phyloP scores from a whole-genome alignment of 2,888 invertebrate species.

The Drosophila monieri region DNA sequence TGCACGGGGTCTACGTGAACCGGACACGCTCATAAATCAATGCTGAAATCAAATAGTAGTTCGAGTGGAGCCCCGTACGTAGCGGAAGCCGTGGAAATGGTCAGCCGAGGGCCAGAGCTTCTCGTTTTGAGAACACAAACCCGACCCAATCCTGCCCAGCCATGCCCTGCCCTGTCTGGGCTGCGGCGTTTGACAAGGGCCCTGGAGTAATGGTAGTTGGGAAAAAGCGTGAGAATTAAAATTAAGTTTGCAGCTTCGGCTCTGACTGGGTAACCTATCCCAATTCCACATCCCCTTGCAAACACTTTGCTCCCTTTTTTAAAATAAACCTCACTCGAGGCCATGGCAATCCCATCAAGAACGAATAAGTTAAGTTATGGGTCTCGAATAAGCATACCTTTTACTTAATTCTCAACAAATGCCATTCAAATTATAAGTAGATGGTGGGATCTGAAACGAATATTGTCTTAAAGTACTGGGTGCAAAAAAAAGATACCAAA shows the following conservation, averaged over 20 bases:
- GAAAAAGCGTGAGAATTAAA: constrained; percentile 71
- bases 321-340: constrained; percentile 13
- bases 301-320: not conserved
- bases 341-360: not conserved
- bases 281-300: not conserved
- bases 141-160: not conserved
- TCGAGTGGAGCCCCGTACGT: constrained; percentile 33
- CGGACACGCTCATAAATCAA: constrained; percentile 79
- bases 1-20: constrained; percentile 62
- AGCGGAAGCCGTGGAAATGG: constrained; percentile 71
- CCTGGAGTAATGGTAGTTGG: constrained; percentile 55
- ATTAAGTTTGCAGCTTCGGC: constrained; percentile 59
- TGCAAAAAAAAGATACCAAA: constrained; percentile 10
- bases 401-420: not conserved
- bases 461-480: not conserved
- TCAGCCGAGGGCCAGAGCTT: constrained; percentile 52
- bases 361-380: not conserved
- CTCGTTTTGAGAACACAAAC: not conserved
- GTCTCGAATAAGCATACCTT: not conserved
- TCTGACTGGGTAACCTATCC: constrained; percentile 12
- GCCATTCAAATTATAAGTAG: not conserved
- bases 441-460: not conserved
- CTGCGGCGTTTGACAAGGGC: constrained; percentile 61
- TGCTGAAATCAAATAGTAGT: constrained; percentile 78
- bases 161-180: constrained; percentile 9